Evolutionary conservation across 2,797 vertebrate genomes (phyloP).

Genomic region (Pangasius djambal): DNA sequence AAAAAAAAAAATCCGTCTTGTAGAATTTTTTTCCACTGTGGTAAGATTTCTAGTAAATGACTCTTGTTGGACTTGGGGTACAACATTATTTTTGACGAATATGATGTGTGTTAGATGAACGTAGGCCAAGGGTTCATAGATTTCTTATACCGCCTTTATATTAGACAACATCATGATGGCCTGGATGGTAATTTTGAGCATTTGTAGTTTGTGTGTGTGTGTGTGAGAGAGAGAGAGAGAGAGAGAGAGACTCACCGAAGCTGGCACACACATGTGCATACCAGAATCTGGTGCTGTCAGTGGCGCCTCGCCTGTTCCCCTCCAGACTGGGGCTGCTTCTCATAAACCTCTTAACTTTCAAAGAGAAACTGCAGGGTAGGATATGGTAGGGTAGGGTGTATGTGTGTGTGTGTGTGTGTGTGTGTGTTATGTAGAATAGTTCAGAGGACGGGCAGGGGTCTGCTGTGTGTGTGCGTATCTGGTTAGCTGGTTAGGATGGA

Average conservation of each 20-base stretch:
- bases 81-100: constrained; percentile 16
- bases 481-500: constrained; percentile 69
- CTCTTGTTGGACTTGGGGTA: constrained; percentile 23
- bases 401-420: constrained; percentile 46
- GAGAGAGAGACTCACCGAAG: constrained; percentile 63
- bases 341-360: constrained; percentile 71
- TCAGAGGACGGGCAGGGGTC: constrained; percentile 60
- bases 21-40: constrained; percentile 43
- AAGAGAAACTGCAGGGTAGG: constrained; percentile 63
- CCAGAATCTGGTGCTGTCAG: constrained; percentile 62
- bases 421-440: constrained; percentile 30
- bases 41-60: constrained; percentile 49
- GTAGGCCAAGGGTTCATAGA: background rate
- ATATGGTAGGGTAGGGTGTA: background rate
- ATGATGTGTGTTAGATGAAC: constrained; percentile 17
- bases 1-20: constrained; percentile 15
- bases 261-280: constrained; percentile 81
- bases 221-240: background rate
- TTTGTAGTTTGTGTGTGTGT: constrained; percentile 44
- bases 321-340: constrained; percentile 69
- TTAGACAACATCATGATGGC: background rate
- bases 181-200: constrained; percentile 15
- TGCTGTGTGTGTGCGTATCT: constrained; percentile 53
- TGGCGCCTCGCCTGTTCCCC: constrained; percentile 64
- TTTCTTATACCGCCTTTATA: constrained; percentile 7